phyloP scores from a whole-genome alignment of 2,888 invertebrate species.

The Sicus ferrugineus region DNA sequence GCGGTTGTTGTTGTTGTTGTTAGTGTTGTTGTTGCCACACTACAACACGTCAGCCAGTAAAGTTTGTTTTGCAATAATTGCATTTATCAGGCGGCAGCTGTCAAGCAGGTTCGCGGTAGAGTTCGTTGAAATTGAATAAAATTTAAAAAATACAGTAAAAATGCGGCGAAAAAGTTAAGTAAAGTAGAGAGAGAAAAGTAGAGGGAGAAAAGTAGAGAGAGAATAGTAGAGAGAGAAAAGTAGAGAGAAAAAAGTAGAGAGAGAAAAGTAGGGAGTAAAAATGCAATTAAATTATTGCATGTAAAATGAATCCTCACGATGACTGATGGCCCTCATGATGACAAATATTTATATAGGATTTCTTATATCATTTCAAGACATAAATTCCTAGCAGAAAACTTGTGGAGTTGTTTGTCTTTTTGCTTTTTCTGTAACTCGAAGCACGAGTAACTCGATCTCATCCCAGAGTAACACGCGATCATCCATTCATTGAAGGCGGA shows the following conservation, averaged over 20 bases:
- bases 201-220: not conserved
- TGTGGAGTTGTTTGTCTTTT: too few species aligned
- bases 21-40: not conserved
- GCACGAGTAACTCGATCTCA: too few species aligned
- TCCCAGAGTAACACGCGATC: too few species aligned
- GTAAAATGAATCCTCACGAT: too few species aligned
- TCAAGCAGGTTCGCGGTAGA: not conserved
- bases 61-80: constrained; percentile 10
- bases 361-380: too few species aligned
- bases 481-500: too few species aligned
- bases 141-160: too few species aligned
- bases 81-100: not conserved
- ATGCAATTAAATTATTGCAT: not conserved
- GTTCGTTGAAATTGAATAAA: not conserved
- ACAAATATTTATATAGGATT: not conserved
- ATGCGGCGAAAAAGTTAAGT: too few species aligned
- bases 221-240: not conserved
- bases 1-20: not conserved
- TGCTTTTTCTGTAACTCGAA: too few species aligned
- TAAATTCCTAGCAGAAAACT: too few species aligned
- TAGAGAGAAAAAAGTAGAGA: not conserved
- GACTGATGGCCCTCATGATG: too few species aligned
- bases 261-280: not conserved
- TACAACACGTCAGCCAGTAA: not conserved
- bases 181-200: not conserved